Conservation (phyloP, 2,888 invertebrate genomes). For the Tridacna gigas region DNA sequence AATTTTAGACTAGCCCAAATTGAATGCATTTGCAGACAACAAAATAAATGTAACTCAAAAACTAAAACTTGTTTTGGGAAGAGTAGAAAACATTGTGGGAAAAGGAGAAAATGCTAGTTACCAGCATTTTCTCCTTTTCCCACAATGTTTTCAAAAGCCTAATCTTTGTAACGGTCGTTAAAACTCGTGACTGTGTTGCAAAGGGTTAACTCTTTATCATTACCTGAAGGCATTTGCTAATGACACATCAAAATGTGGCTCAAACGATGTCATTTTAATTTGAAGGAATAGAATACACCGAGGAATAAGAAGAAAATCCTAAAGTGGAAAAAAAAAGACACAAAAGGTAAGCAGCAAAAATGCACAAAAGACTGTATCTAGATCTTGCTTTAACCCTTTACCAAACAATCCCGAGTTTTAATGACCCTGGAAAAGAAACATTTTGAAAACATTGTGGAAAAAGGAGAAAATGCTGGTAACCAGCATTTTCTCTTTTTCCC, state of each 20-base stretch:
- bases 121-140: conserved; percentile 1
- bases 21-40: background rate
- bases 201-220: no score
- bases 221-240: no score
- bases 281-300: no score
- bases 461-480: background rate
- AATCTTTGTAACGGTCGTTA: no score
- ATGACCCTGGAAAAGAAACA: background rate
- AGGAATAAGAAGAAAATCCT: no score
- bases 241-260: no score
- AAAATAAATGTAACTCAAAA: background rate
- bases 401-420: background rate
- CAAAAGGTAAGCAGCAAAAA: no score
- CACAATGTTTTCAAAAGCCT: background rate
- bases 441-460: background rate
- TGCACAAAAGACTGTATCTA: no score
- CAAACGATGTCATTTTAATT: no score
- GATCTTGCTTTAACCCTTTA: no score
- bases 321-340: no score
- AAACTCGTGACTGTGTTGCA: no score
- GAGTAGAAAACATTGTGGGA: background rate
- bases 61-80: background rate
- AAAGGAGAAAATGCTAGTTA: background rate
- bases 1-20: conserved; percentile 8
- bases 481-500: background rate